Percentiles rank a stretch among this genome's conserved stretches.
phyloP scores from a whole-genome alignment of 2,113 vertebrate species.

The Pantherophis guttatus region DNA sequence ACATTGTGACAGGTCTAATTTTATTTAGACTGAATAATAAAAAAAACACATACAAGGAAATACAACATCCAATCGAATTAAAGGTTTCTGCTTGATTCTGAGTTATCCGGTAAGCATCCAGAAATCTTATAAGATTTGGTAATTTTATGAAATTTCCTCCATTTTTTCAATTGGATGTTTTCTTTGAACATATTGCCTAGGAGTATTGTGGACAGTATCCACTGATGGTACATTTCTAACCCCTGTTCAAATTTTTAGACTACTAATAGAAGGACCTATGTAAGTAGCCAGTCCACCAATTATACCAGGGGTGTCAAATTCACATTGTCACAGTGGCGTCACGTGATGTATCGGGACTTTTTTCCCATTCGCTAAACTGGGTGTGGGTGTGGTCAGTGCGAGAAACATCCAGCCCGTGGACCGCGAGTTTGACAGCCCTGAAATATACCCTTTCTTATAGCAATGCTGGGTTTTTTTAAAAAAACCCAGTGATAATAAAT shows the following conservation, averaged over 20 bases:
- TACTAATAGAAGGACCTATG: background rate
- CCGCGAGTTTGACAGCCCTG: too few relatives aligned
- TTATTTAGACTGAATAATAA: background rate
- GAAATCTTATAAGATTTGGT: background rate
- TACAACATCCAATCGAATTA: background rate
- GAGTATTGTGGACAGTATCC: background rate
- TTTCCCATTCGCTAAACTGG: too few relatives aligned
- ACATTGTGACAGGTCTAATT: background rate
- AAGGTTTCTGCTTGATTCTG: background rate
- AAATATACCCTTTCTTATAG: background rate
- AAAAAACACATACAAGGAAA: background rate
- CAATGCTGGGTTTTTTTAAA: background rate
- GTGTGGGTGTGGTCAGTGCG: too few relatives aligned
- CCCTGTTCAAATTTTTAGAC: background rate
- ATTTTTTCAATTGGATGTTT: background rate
- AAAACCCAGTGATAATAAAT: background rate
- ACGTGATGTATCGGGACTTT: too few relatives aligned
- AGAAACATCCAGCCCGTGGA: too few relatives aligned
- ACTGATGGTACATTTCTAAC: background rate
- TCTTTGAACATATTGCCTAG: background rate
- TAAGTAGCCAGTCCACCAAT: background rate
- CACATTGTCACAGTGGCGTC: too few relatives aligned
- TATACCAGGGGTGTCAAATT: background rate
- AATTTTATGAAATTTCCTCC: background rate
- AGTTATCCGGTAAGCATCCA: background rate